A percentile compares a stretch with the other conserved stretches of the same genome.
Conservation (phyloP, 2,113 vertebrate species). For the Seriola rivoliana region DNA sequence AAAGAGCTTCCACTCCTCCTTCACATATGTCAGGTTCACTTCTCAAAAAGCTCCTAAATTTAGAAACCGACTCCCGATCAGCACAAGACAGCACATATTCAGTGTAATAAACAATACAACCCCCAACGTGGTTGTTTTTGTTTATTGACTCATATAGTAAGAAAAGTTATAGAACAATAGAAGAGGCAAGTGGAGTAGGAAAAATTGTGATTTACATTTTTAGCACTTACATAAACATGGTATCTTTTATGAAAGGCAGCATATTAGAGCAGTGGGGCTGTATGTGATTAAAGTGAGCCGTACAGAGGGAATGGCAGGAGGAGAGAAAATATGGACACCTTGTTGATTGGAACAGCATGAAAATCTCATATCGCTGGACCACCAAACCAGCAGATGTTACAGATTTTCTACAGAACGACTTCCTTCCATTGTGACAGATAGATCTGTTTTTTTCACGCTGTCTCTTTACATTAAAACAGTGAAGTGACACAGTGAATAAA, state of each 20-base stretch:
- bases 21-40: slow-evolving; percentile 72
- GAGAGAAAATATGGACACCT: slow-evolving; percentile 58
- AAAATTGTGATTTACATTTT: slow-evolving; percentile 43
- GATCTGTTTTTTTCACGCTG: slow-evolving; percentile 51
- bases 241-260: slow-evolving; percentile 36
- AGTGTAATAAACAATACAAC: slow-evolving; percentile 28
- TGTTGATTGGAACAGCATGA: slow-evolving; percentile 60
- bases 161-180: slow-evolving; percentile 23
- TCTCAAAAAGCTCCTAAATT: slow-evolving; percentile 42
- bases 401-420: slow-evolving; percentile 49
- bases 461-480: slow-evolving; percentile 43
- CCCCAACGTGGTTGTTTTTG: slow-evolving; percentile 1
- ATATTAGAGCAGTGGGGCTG: slow-evolving; percentile 30
- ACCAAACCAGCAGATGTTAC: slow-evolving; percentile 72
- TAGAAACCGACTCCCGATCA: slow-evolving; percentile 26
- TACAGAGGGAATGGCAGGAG: slow-evolving; percentile 32
- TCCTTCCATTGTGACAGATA: slow-evolving; percentile 49
- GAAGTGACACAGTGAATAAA: slow-evolving; percentile 9
- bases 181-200: neutral
- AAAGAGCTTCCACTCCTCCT: slow-evolving; percentile 71
- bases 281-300: slow-evolving; percentile 57
- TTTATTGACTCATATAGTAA: slow-evolving; percentile 20
- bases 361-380: slow-evolving; percentile 47
- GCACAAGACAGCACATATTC: slow-evolving; percentile 8
- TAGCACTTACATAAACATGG: slow-evolving; percentile 39